These are phyloP conservation scores for Danio albolineatus DNA, from an alignment of 2,797 vertebrate genomes.

Conservation along the genomic window DNA sequence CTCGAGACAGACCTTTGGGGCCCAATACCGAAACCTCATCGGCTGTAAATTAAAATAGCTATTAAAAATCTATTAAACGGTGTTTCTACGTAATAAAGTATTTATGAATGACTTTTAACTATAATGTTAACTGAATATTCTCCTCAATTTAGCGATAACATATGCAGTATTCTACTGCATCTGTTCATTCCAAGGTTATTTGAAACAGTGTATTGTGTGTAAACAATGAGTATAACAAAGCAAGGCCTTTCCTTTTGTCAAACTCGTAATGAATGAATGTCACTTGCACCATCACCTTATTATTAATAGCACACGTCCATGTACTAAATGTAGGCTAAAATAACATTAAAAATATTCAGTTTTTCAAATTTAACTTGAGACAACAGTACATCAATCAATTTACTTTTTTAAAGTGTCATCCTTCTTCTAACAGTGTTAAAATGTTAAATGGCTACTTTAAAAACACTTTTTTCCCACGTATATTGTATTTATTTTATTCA, in stretches of 20 bases:
- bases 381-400: neutral
- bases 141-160: neutral
- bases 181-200: neutral
- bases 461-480: neutral
- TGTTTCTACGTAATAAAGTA: too few relatives aligned
- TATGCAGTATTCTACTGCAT: neutral
- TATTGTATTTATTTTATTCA: neutral
- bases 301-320: too few relatives aligned
- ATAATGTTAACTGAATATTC: neutral
- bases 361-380: neutral
- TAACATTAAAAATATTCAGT: too few relatives aligned
- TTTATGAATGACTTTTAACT: neutral
- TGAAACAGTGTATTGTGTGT: neutral
- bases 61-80: neutral
- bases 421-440: neutral
- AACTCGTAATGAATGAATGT: neutral
- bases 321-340: too few relatives aligned
- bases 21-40: neutral
- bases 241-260: neutral
- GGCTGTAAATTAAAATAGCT: neutral
- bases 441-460: neutral
- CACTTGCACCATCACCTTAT: neutral
- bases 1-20: constrained; percentile 16
- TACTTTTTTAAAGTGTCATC: neutral
- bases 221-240: neutral